Base-by-base conservation (phyloP, 2,888 invertebrate genomes). In the Coenonympha glycerion region DNA sequence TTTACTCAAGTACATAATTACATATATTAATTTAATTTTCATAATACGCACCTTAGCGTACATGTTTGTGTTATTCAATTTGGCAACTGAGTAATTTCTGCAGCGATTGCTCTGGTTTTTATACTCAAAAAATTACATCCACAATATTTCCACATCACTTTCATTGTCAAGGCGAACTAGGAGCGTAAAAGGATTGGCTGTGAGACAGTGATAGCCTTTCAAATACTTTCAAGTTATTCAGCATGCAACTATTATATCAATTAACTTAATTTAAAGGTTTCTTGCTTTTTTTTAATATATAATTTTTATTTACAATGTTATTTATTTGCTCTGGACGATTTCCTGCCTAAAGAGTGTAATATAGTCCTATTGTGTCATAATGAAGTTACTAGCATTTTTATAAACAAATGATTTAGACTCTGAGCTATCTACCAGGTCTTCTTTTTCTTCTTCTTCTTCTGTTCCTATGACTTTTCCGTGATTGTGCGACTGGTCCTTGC, bases 21-120 rank as follows among this genome's bases (percentile, higher is more conserved):
- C 19, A 36, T 11, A 11, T 36, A 28, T 24, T 40, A 41, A 26
- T 21, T 24, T 33, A n/a, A 42, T 34, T 44, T 21, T 44, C 47
- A 30, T 45, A 49, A 13, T 47, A 77, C 79, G 69, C 67, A 87
- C 86, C 86, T 87, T 86, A 65, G 85, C 79, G 85, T 77, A 87
- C 86, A 87, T 87, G 86, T 84, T 87, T 76, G 65, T 79, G 68
- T 71, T 73, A 65, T 68, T 74, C 73, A 71, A 65, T 79, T 76
- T 79, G 83, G 77, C 59, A 80, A 81, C 79, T 84, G 84, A 86
- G 81, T 86, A 85, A 79, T 84, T 76, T 81, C 64, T 64, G 63
- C 63, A 69, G 64, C 69, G 65, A 72, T 71, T 77, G 79, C 76
- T 74, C 76, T 64, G 71, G 79, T 85, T 85, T 86, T 81, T 86